These are phyloP conservation scores for Erebia epiphron DNA, from an alignment of 2,888 invertebrate genomes.

Conservation along the genomic window DNA sequence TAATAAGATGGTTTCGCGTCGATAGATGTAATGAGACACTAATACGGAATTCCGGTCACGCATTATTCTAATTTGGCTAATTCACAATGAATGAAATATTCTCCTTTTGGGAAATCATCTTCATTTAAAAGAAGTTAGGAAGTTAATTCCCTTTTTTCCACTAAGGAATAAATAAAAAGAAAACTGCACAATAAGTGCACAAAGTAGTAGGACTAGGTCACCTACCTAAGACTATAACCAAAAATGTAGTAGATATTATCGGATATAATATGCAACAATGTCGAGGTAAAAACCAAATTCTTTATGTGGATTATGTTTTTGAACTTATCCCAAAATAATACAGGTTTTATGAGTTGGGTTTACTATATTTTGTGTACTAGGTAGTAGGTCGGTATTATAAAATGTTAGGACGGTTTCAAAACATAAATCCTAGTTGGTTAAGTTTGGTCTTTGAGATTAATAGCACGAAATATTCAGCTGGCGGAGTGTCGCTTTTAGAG, in stretches of 20 bases:
- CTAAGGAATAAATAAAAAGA: neutral
- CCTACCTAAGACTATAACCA: no score
- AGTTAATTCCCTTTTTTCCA: neutral
- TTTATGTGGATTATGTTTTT: no score
- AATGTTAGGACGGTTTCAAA: slow-evolving; percentile 17
- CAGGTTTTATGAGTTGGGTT: neutral
- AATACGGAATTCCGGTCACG: slow-evolving; percentile 1
- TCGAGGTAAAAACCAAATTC: neutral
- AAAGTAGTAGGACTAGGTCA: no score
- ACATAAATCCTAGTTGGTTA: slow-evolving; percentile 21
- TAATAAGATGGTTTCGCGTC: no score
- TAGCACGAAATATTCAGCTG: slow-evolving; percentile 40
- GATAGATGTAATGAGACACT: no score
- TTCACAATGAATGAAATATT: slow-evolving; percentile 12
- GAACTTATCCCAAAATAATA: no score
- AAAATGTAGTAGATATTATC: no score
- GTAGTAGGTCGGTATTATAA: neutral
- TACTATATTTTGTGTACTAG: neutral
- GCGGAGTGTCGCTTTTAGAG: slow-evolving; percentile 36
- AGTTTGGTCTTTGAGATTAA: slow-evolving; percentile 31
- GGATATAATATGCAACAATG: neutral
- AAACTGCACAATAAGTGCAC: no score
- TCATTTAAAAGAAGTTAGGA: neutral
- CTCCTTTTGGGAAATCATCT: neutral
- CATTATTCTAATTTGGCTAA: slow-evolving; percentile 1